These are phyloP conservation scores for Podargus strigoides DNA, from an alignment of 2,797 vertebrate species.

Conservation along the genomic window DNA sequence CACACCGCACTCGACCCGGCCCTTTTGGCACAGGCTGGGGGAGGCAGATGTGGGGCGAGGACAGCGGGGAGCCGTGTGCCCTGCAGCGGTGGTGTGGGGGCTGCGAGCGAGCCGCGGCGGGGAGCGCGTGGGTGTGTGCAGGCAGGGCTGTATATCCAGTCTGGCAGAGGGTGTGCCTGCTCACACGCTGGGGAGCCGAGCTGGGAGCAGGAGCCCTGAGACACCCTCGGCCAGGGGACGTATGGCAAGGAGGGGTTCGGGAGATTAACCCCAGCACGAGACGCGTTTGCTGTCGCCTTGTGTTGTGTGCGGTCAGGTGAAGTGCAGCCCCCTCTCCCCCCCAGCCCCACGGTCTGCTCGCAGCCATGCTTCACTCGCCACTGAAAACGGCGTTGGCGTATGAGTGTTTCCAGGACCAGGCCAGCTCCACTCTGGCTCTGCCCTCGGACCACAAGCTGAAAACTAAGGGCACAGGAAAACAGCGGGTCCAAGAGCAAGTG, in stretches of 20 bases:
- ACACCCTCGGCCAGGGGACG: slow-evolving; percentile 32
- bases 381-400: slow-evolving; percentile 77
- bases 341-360: not conserved
- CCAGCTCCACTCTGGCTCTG: slow-evolving; percentile 79
- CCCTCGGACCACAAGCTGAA: slow-evolving; percentile 79
- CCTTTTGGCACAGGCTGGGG: no score
- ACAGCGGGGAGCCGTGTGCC: not conserved
- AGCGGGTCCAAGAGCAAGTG: slow-evolving; percentile 80
- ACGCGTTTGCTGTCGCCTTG: not conserved
- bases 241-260: slow-evolving; percentile 67
- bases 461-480: slow-evolving; percentile 74
- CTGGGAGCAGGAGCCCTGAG: slow-evolving; percentile 55
- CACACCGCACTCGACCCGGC: rapidly evolving
- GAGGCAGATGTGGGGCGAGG: no score
- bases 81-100: not conserved
- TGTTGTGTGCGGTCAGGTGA: not conserved
- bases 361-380: slow-evolving; percentile 76
- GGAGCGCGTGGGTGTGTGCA: slow-evolving; percentile 71
- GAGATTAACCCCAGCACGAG: slow-evolving; percentile 33
- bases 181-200: slow-evolving; percentile 59
- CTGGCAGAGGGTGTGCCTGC: slow-evolving; percentile 73
- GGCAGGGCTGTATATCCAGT: slow-evolving; percentile 79
- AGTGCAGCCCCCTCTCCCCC: not conserved
- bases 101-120: not conserved
- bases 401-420: slow-evolving; percentile 77